These are phyloP conservation scores for Corvus moneduloides DNA, from an alignment of 2,113 vertebrate species.

Conservation along the genomic window DNA sequence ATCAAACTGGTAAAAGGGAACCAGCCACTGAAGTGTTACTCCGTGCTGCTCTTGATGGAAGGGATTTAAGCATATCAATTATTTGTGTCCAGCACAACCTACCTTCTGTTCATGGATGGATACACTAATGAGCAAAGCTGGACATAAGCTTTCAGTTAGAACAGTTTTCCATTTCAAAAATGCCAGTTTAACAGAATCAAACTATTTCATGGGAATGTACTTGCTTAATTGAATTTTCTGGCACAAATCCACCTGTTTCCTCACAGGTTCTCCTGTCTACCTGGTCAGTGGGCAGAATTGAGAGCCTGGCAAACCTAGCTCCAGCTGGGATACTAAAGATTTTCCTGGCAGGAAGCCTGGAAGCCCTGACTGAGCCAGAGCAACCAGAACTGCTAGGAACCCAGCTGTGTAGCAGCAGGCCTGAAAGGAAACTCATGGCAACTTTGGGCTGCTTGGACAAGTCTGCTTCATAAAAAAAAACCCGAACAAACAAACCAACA, in stretches of 20 bases:
- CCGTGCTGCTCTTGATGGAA: neutral
- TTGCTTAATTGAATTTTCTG: conserved; percentile 40
- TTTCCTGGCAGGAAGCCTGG: conserved; percentile 8
- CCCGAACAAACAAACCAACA: neutral
- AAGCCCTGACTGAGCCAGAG: neutral
- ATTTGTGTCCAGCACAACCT: neutral
- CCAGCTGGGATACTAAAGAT: neutral
- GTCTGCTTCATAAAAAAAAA: neutral
- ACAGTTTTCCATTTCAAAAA: conserved; percentile 10
- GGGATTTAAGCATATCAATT: conserved; percentile 1
- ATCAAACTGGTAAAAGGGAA: neutral
- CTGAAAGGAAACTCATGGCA: neutral
- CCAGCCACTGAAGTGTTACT: neutral
- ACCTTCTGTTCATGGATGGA: conserved; percentile 20
- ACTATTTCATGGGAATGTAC: neutral
- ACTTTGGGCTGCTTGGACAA: neutral
- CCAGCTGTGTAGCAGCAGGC: neutral
- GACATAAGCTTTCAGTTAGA: neutral
- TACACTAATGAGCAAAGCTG: conserved; percentile 19
- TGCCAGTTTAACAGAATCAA: conserved; percentile 1
- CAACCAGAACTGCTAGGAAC: neutral
- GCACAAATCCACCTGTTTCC: neutral
- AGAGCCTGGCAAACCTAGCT: neutral
- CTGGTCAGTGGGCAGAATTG: neutral
- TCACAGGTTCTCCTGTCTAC: neutral